Evolutionary conservation across 2,113 vertebrate species (phyloP).

Genomic region (Dicrurus megarhynchus): DNA sequence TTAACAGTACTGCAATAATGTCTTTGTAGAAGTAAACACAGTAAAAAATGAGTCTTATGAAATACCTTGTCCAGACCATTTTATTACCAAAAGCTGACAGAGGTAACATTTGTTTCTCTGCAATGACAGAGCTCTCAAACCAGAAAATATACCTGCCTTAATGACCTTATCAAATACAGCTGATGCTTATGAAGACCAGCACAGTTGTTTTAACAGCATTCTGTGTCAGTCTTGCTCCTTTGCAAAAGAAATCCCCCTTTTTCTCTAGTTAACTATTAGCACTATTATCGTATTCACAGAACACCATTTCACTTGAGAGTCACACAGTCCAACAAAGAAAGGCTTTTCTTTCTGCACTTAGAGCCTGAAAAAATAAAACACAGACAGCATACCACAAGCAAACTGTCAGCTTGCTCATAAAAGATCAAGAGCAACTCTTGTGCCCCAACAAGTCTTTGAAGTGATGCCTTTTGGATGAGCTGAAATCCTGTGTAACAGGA

Average conservation of each 20-base stretch:
- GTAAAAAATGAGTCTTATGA: not conserved
- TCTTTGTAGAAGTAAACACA: not conserved
- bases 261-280: not conserved
- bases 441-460: conserved; percentile 50
- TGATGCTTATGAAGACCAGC: not conserved
- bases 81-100: not conserved
- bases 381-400: conserved; percentile 45
- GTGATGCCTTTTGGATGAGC: conserved; percentile 50
- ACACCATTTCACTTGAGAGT: not conserved
- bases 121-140: not conserved
- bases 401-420: conserved; percentile 58
- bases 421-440: conserved; percentile 42
- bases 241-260: not conserved
- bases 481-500: conserved; percentile 1
- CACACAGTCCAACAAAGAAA: not conserved
- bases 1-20: not conserved
- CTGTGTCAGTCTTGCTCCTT: not conserved
- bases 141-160: not conserved
- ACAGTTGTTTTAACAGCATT: not conserved
- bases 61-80: not conserved
- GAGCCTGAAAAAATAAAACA: conserved; percentile 6
- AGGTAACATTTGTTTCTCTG: not conserved
- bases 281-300: not conserved
- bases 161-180: not conserved
- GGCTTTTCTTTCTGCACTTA: not conserved